Evolutionary conservation across 1,140 invertebrate species (phyloP).

Genomic region (Zeugodacus cucurbitae): DNA sequence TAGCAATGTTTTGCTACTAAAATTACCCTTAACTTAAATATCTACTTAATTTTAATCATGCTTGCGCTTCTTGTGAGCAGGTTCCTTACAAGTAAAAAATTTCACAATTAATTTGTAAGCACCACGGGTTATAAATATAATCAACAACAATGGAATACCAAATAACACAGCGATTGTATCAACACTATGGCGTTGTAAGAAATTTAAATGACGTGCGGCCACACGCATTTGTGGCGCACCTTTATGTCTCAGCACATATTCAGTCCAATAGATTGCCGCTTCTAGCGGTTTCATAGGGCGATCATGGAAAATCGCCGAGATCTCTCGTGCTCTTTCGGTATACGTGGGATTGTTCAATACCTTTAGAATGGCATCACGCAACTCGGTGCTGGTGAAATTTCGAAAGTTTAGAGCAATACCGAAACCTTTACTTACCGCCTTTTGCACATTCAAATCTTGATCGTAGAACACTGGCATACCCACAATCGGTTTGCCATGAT

Average conservation of each 20-base stretch:
- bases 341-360: conserved; percentile 50
- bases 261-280: conserved; percentile 77
- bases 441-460: conserved; percentile 70
- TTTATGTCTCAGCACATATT: conserved; percentile 72
- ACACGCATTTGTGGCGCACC: conserved; percentile 57
- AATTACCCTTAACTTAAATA: too few species aligned
- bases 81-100: neutral
- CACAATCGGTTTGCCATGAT: conserved; percentile 76
- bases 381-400: conserved; percentile 56
- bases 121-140: neutral
- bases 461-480: conserved; percentile 77
- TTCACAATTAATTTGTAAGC: neutral
- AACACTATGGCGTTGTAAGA: conserved; percentile 68
- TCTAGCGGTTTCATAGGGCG: conserved; percentile 72
- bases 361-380: conserved; percentile 41
- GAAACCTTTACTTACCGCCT: conserved; percentile 67
- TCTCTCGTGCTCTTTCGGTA: conserved; percentile 45
- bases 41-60: neutral
- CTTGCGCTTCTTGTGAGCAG: neutral
- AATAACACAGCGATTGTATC: conserved; percentile 61
- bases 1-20: too few species aligned
- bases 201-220: conserved; percentile 50
- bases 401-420: conserved; percentile 58
- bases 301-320: conserved; percentile 67
- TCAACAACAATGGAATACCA: neutral